Base-by-base conservation (phyloP, 92 coral and sea anemone species). In the Siderastrea siderea region DNA sequence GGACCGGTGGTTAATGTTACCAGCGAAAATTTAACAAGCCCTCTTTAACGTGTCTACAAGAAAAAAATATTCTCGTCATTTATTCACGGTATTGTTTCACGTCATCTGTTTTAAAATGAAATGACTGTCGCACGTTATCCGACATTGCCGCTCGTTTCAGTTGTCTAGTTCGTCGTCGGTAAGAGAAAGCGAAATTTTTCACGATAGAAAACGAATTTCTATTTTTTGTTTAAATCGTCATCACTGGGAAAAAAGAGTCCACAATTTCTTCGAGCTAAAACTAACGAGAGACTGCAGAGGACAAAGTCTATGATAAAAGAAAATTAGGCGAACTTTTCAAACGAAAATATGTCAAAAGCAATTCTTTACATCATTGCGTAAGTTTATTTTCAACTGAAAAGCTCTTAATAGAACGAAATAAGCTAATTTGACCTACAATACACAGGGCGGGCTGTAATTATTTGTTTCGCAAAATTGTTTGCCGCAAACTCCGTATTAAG, bases 401-500 rank as follows among this genome's bases (percentile, higher is more conserved):
- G 93, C 63, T 85, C 75, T 86, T 93, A 90, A 83, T 90, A 77
- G 90, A 62, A 86, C 51, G 82, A 90, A 86, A 86, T 90, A 72
- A 90, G 74, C 91, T 87, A 86, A 93, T 93, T 93, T 83, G 47
- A 7, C 53, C 53, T 9, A 93, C 91, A 93, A 93, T 90, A 78
- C 80, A 47, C 49, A 52, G 87, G 93, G 93, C 93, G 96, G 96
- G 79, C 44, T 38, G 60, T 14, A 15, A 92, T 85, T 92, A 93
- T 90, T 71, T 71, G 46, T 75, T 71, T 53, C 54, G 68, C 60
- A 81, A 80, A 85, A 92, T 79, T 75, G 93, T 80, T 86, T 77
- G 93, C 95, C 93, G 93, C 91, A 43, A 73, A 73, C 58, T 10
- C 61, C 70, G 13, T 45, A 68, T 65, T n/a, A 14, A 43, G 50